A percentile compares a stretch with the other conserved stretches of the same genome.
Conservation (phyloP, 2,113 vertebrate genomes). For the Psittacara wagleri region DNA sequence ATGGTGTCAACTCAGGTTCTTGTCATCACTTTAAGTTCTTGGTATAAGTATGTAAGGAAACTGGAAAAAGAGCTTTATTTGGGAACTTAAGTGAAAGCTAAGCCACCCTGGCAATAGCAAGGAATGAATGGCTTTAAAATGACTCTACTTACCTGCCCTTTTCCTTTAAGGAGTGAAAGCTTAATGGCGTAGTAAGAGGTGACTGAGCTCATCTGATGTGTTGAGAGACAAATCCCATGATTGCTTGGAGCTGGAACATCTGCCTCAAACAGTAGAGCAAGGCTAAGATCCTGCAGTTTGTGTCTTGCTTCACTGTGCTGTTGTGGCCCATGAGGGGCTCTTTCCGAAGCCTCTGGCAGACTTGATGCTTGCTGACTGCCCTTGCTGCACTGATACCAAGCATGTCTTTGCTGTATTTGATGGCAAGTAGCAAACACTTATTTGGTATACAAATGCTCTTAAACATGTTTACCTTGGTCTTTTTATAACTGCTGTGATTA, state of each 20-base stretch:
- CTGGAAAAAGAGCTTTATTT: neutral
- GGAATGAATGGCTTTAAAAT: neutral
- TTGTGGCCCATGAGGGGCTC: neutral
- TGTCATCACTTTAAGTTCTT: neutral
- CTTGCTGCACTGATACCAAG: neutral
- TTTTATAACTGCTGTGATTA: constrained; percentile 47
- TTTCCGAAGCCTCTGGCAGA: neutral
- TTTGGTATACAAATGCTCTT: neutral
- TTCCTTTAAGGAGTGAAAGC: neutral
- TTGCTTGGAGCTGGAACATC: neutral
- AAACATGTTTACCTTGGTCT: neutral
- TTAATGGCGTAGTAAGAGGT: neutral
- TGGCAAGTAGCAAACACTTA: neutral
- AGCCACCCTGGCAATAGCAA: neutral
- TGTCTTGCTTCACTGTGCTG: neutral
- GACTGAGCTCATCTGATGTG: neutral
- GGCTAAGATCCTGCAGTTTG: neutral
- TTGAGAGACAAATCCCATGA: neutral
- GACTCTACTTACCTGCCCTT: neutral
- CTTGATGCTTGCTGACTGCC: neutral
- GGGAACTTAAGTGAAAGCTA: neutral
- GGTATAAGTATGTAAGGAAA: neutral
- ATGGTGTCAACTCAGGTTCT: neutral
- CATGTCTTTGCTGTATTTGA: neutral
- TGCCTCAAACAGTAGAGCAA: neutral